A percentile compares a stretch with the other conserved stretches of the same genome.
phyloP scores from a whole-genome alignment of 2,113 vertebrate species.

The Eubucco bourcierii region DNA sequence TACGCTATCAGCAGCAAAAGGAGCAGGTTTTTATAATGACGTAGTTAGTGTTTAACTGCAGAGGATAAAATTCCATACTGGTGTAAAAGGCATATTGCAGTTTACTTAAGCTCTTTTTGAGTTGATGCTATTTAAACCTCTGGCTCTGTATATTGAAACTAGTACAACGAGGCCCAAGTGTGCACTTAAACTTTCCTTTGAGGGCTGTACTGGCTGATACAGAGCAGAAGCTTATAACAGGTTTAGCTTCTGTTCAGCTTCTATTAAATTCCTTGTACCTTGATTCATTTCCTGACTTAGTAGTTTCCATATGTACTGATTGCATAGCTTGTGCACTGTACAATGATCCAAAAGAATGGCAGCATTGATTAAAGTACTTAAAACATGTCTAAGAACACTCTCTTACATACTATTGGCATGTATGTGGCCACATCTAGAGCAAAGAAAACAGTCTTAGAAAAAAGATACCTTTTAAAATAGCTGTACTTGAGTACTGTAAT shows the following conservation, averaged over 20 bases:
- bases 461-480: conserved; percentile 24
- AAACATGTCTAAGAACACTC: conserved; percentile 8
- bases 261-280: conserved; percentile 4
- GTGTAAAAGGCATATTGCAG: background rate
- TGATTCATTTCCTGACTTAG: conserved; percentile 1
- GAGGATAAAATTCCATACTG: background rate
- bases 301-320: background rate
- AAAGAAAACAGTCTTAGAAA: conserved; percentile 30
- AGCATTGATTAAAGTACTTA: conserved; percentile 57
- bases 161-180: conserved; percentile 18
- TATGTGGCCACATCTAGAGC: background rate
- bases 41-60: background rate
- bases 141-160: conserved; percentile 1
- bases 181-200: conserved; percentile 49
- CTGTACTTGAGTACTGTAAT: background rate
- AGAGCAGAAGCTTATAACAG: background rate
- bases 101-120: conserved; percentile 12
- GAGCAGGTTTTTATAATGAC: background rate
- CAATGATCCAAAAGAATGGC: conserved; percentile 32
- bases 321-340: background rate
- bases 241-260: conserved; percentile 32
- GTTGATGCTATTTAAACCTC: conserved; percentile 20
- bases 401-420: conserved; percentile 32
- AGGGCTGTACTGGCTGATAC: conserved; percentile 20
- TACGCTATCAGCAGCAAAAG: background rate